Base-by-base conservation (phyloP, 2,888 invertebrate species). In the Punctoribates punctum region DNA sequence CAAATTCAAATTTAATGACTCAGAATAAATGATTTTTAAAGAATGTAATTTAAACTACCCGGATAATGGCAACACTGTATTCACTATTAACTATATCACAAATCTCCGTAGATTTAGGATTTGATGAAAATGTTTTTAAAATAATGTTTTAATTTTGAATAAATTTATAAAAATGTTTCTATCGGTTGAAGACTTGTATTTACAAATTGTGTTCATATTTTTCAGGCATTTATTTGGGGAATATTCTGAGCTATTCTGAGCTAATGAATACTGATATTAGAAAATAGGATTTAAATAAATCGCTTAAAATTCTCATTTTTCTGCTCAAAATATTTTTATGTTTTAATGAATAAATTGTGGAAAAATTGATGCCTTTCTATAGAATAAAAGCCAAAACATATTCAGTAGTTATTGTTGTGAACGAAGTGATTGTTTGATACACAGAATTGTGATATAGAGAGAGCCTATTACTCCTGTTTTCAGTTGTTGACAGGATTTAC, bases 401-500 rank as follows among this genome's bases (percentile, higher is more conserved):
- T 70, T 70, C n/a, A n/a, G 34, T 48, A 60, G 11, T n/a, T 70
- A 70, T 70, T 70, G 70, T 70, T 70, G 25, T 65, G 20, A 4
- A 23, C 17, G 15, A 17, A 70, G 42, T 42, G 42, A 70, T 70
- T 70, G 70, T 70, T 70, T 70, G 70, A 70, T 70, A 70, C 42
- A 57, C 1, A n/a, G 27, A 67, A 23, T 38, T 34, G 67, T n/a
- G 67, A 67, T n/a, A 57, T 20, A 57, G n/a, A 70, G 15, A 70
- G 70, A 70, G 70, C 70, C 70, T 70, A 70, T 70, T 70, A 70
- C 70, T 70, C 42, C 20, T 70, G 70, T 70, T 70, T 70, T 70
- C 20, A 70, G 70, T 70, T 70, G 70, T 70, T 70, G 70, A 70
- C 70, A 46, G 70, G 70, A 70, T 70, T 70, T 70, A 70, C 34